Base-by-base conservation (phyloP, 2,888 invertebrate genomes). In the Tetrapedia diversipes region DNA sequence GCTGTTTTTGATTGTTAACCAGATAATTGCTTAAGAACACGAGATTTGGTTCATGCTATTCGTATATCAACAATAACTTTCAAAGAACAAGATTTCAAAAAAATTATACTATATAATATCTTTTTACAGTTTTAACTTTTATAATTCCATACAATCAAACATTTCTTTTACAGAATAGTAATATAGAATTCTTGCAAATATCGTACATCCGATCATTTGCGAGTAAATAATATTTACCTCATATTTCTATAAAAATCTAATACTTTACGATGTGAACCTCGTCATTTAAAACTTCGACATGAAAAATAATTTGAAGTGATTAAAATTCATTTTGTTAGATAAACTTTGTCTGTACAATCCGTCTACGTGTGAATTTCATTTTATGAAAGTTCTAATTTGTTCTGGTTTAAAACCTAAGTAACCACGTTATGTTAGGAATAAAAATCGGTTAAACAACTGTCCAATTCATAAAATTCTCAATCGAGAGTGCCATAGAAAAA, bases 11-110 rank as follows among this genome's bases (percentile, higher is more conserved):
- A 51, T 63, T 57, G 34, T 57, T 57, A 67, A 63, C 49, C 29
- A 34, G 51, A 53, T 27, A 61, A 34, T 41, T 14, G 19, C 47
- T 57, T 37, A 51, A 54, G 43, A 71, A 69, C 29, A 51, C 56
- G 66, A 37, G 19, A 66, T 70, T 77, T 70, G 76, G 64, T 81
- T 71, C 65, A 65, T 77, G 64, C 65, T 54, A 73, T 61, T 64
- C 57, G 34, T 68, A 64, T 39, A 45, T 71, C 49, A 71, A 68
- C 65, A 70, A 47, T 71, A 81, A 70, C 64, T 72, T 34, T 73
- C 60, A 63, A 68, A 47, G 60, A 74, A 69, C 68, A 80, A 72
- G 78, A 81, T 81, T 81, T 78, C 69, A 80, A 81, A 81, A 81
- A 81, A 81, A 81, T 81, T 72, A 81, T 81, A 78, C 53, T 57